Conservation (phyloP, 2,888 invertebrate species). For the Crossocerus cetratus region DNA sequence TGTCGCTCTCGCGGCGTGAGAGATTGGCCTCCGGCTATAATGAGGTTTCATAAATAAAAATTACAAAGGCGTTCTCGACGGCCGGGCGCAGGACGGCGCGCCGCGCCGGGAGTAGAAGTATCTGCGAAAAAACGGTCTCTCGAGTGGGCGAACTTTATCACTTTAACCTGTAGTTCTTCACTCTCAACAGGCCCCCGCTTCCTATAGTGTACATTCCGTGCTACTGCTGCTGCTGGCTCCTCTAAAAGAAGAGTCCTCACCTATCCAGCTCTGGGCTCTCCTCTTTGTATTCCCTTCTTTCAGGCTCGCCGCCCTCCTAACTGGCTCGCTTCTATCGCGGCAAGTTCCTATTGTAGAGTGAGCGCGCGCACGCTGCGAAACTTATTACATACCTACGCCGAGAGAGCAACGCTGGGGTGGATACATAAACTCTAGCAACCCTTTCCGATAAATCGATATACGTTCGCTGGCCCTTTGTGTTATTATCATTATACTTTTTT, state of each 20-base stretch:
- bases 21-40: conserved; percentile 58
- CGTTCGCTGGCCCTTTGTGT: conserved; percentile 4
- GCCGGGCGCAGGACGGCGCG: conserved; percentile 9
- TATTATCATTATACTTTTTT: neutral
- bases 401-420: neutral
- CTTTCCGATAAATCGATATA: conserved; percentile 54
- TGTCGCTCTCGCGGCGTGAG: conserved; percentile 20
- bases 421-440: conserved; percentile 32
- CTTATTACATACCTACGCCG: conserved; percentile 54
- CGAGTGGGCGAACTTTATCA: conserved; percentile 64
- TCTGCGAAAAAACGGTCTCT: conserved; percentile 39
- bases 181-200: conserved; percentile 15
- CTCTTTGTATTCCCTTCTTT: conserved; percentile 15
- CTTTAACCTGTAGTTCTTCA: conserved; percentile 51
- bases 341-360: neutral
- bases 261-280: conserved; percentile 25
- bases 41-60: conserved; percentile 64
- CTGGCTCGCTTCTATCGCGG: conserved; percentile 26
- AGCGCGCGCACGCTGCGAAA: conserved; percentile 35
- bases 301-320: conserved; percentile 24
- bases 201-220: neutral
- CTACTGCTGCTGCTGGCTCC: conserved; percentile 16
- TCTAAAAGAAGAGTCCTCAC: neutral
- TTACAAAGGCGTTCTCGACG: conserved; percentile 44
- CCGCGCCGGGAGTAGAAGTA: conserved; percentile 19